Evolutionary conservation across 2,113 vertebrate genomes (phyloP).

Genomic region (Hystrix cristata): DNA sequence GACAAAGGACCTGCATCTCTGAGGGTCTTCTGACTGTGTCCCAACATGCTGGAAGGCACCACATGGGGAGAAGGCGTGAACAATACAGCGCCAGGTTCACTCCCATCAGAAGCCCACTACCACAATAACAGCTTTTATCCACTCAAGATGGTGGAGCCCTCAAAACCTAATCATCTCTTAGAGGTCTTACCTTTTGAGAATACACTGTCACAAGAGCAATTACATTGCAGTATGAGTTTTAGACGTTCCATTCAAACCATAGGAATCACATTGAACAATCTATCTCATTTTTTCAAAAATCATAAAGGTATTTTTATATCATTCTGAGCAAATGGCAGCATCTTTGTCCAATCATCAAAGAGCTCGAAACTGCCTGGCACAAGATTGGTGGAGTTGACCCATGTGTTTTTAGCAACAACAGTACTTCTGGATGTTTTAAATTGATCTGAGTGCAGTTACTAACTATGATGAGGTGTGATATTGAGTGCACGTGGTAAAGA

Average conservation of each 20-base stretch:
- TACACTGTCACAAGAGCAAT: neutral
- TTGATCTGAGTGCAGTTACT: slow-evolving; percentile 90
- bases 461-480: slow-evolving; percentile 88
- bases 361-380: slow-evolving; percentile 81
- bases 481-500: slow-evolving; percentile 87
- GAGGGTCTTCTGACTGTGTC: neutral
- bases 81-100: neutral
- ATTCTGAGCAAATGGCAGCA: slow-evolving; percentile 89
- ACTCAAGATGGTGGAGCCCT: neutral
- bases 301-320: slow-evolving; percentile 80
- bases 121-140: neutral
- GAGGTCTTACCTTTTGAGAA: neutral
- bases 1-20: neutral
- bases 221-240: neutral
- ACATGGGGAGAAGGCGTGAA: neutral
- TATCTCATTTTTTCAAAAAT: neutral
- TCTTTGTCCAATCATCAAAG: slow-evolving; percentile 87
- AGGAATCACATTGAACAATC: neutral
- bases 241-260: neutral
- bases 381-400: slow-evolving; percentile 89
- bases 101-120: too few relatives aligned
- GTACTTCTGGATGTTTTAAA: slow-evolving; percentile 86
- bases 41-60: neutral
- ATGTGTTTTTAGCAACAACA: slow-evolving; percentile 84
- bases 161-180: neutral